Percentiles rank a stretch among this genome's conserved stretches.
These are phyloP conservation scores for Amblyraja radiata DNA, from an alignment of 2,797 vertebrate genomes.

Conservation along the genomic window DNA sequence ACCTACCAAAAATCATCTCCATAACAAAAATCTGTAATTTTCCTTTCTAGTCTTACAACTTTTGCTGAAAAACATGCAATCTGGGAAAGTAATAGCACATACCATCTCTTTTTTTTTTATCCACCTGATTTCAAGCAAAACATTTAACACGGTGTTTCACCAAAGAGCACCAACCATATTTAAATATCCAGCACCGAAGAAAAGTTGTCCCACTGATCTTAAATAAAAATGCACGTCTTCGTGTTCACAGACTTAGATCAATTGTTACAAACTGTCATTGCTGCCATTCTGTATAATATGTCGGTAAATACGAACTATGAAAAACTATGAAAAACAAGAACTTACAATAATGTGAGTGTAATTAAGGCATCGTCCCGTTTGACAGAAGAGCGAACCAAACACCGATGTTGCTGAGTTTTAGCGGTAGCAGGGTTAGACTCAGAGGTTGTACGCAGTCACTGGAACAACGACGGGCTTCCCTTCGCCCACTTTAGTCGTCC, in stretches of 20 bases:
- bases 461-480: conserved; percentile 24
- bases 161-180: not conserved
- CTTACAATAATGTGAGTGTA: not conserved
- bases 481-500: conserved; percentile 7
- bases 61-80: not conserved
- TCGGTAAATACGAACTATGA: no score
- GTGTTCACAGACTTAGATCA: not conserved
- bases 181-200: not conserved
- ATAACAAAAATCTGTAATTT: not conserved
- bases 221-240: not conserved
- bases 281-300: not conserved
- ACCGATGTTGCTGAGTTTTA: not conserved
- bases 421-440: not conserved
- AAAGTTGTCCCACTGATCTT: not conserved
- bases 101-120: not conserved
- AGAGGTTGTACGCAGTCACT: not conserved
- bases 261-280: not conserved
- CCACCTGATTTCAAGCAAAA: not conserved
- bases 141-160: not conserved
- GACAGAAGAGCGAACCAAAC: not conserved
- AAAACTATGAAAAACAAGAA: no score
- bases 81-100: not conserved
- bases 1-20: not conserved
- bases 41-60: not conserved
- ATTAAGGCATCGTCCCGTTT: not conserved